These are phyloP conservation scores for Periplaneta americana DNA, from an alignment of 1,140 invertebrate genomes.

Conservation along the genomic window DNA sequence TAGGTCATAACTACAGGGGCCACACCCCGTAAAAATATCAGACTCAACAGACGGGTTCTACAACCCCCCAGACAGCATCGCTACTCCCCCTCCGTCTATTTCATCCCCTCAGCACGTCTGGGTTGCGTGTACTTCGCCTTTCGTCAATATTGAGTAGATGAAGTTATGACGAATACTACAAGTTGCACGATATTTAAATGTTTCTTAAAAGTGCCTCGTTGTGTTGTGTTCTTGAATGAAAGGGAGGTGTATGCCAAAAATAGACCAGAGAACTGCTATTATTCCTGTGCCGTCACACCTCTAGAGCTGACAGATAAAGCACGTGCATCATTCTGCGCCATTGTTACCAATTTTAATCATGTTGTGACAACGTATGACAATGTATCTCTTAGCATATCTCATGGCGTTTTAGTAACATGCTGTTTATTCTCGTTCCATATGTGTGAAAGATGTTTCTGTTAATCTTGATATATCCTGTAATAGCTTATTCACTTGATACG, in stretches of 20 bases:
- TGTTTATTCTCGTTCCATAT: no score
- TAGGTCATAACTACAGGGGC: no score
- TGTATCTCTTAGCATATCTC: no score
- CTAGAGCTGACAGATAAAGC: background rate
- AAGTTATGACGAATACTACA: background rate
- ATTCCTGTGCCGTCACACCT: background rate
- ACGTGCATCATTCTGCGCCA: background rate
- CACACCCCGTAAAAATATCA: no score
- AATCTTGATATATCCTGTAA: no score
- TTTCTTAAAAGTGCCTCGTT: no score
- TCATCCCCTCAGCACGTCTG: background rate
- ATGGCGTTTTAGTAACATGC: no score
- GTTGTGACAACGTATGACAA: no score
- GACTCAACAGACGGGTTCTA: no score
- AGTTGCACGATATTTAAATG: background rate
- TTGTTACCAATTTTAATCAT: no score
- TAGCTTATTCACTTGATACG: no score
- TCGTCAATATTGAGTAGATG: background rate
- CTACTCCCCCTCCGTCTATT: background rate
- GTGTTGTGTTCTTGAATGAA: background rate
- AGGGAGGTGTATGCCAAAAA: background rate
- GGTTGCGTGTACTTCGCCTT: background rate
- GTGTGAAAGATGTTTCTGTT: no score
- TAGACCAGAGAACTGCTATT: background rate
- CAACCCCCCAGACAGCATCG: background rate